Evolutionary conservation across 2,113 vertebrate genomes (phyloP), one percentile per base, ranked within the genome.

Genomic region (Ornithorhynchus anatinus): DNA sequence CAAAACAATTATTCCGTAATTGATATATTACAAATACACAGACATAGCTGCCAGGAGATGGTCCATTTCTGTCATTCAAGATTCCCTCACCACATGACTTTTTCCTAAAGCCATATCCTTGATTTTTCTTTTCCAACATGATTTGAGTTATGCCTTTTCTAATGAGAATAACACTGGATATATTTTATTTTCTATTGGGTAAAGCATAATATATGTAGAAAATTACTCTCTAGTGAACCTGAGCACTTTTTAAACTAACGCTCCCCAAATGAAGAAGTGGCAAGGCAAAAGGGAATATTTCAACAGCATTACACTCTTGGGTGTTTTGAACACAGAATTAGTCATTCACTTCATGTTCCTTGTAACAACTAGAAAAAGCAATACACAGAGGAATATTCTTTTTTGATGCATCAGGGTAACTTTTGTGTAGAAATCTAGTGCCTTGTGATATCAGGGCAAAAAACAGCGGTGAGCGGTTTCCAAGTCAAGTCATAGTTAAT

Each of bases 401-500:
- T 64, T 77, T 63, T 54, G 33, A 43, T 22, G 33, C 48, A 69
- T 0, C 0, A 71, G 32, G 65, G 53, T 75, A 48, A 50, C 69
- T 45, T 50, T 40, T 32, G 20, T 7, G 45, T 12, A 66, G 58
- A 39, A 60, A 37, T 56, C 31, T 6, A 7, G 5, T 27, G 63
- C 38, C 60, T 75, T 64, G 69, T 52, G 74, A 77, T 60, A 58
- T 76, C 79, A 69, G 47, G 64, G 69, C 68, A 74, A 50, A 75
- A 74, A 85, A 77, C 2, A 75, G 62, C 69, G 80, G 58, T 70
- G 80, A 64, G 81, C 51, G 75, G 52, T 84, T 75, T 89, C 77
- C 84, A 79, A 47, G 72, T 86, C 61, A 8, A 82, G 58, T 53
- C 66, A 75, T 79, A 82, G 85, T 90, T 88, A 77, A 80, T 79